Evolutionary conservation across 1,140 invertebrate species (phyloP).

Genomic region (Pentalonia nigronervosa): DNA sequence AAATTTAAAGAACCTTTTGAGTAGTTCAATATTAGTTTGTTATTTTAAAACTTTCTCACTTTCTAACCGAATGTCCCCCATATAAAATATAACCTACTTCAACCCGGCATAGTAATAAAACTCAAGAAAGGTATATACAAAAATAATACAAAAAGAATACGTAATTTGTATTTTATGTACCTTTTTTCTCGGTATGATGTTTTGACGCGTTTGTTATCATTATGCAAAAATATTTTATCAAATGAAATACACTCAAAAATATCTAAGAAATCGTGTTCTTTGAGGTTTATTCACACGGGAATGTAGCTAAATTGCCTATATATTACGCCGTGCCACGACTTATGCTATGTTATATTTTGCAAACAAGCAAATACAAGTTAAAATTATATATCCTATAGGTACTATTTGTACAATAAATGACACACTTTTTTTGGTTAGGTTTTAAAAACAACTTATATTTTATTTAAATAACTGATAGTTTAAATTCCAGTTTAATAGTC

Average conservation of each 20-base stretch:
- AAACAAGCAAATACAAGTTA: background rate
- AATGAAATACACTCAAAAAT: background rate
- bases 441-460: background rate
- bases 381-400: background rate
- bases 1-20: background rate
- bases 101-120: background rate
- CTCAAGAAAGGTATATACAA: background rate
- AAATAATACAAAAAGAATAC: background rate
- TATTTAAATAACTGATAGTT: background rate
- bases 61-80: background rate
- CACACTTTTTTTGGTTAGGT: background rate
- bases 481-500: background rate
- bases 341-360: background rate
- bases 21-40: background rate
- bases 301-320: conserved; percentile 9
- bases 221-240: background rate
- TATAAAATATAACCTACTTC: background rate
- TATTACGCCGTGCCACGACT: background rate
- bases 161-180: too few relatives aligned
- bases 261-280: background rate
- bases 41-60: background rate
- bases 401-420: background rate
- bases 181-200: too few relatives aligned
- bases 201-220: too few relatives aligned
- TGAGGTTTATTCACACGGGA: background rate